A percentile compares a stretch with the other conserved stretches of the same genome.
Conservation (phyloP, 2,888 invertebrate species). For the Limnephilus auricula region DNA sequence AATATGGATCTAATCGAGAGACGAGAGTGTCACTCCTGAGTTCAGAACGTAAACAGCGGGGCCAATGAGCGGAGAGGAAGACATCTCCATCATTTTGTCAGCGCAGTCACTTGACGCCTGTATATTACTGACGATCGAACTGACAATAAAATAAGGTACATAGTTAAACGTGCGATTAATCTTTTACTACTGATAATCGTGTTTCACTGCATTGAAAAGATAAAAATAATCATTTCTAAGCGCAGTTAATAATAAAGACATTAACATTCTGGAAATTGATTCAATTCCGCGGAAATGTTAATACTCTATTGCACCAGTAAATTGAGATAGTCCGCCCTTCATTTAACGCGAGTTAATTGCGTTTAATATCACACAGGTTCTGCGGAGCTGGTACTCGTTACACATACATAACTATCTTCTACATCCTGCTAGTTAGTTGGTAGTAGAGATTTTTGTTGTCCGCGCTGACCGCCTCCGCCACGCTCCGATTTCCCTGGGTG, state of each 20-base stretch:
- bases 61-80: slow-evolving; percentile 24
- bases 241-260: neutral
- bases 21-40: slow-evolving; percentile 39
- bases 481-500: slow-evolving; percentile 41
- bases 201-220: neutral
- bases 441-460: slow-evolving; percentile 38
- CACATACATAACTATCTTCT: slow-evolving; percentile 9
- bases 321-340: slow-evolving; percentile 3
- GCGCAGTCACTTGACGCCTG: neutral
- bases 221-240: neutral
- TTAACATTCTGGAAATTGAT: slow-evolving; percentile 12
- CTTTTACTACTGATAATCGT: neutral
- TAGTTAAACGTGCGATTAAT: neutral
- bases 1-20: slow-evolving; percentile 50
- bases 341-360: slow-evolving; percentile 39
- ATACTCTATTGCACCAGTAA: neutral
- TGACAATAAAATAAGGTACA: neutral
- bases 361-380: slow-evolving; percentile 14
- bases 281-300: neutral
- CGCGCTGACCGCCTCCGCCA: slow-evolving; percentile 42
- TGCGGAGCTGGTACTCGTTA: slow-evolving; percentile 5
- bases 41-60: slow-evolving; percentile 6
- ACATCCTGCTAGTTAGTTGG: slow-evolving; percentile 43
- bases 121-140: neutral
- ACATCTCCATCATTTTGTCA: slow-evolving; percentile 42